A percentile compares a stretch with the other conserved stretches of the same genome.
Conservation (phyloP, 1,140 invertebrate species). For the Euglossa dilemma region DNA sequence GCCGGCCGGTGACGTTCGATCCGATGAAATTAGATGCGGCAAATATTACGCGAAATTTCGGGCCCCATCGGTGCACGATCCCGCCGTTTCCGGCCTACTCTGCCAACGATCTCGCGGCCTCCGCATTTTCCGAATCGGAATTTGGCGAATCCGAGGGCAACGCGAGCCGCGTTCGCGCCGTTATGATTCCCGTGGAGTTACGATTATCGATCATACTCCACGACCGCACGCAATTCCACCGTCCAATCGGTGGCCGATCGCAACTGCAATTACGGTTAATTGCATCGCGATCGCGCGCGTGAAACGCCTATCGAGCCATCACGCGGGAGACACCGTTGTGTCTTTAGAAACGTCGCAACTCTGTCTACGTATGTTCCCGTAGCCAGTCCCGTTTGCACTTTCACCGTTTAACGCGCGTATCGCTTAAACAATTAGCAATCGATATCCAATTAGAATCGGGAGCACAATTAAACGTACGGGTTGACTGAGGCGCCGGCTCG, state of each 20-base stretch:
- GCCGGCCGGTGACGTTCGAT: conserved; percentile 33
- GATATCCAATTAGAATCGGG: conserved; percentile 18
- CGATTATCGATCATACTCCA: not conserved
- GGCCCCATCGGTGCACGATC: not conserved
- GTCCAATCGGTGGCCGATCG: not conserved
- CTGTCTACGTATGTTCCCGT: not conserved
- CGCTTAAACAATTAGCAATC: conserved; percentile 31
- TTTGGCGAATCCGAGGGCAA: no score
- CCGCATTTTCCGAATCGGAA: not conserved
- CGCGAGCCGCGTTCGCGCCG: not conserved
- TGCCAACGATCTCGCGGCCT: not conserved
- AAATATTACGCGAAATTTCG: conserved; percentile 12
- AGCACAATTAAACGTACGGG: conserved; percentile 5
- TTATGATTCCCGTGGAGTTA: not conserved
- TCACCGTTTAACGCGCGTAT: not conserved
- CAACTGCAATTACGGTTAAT: not conserved
- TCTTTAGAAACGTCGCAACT: conserved; percentile 24
- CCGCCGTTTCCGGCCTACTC: no score
- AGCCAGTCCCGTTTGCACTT: not conserved
- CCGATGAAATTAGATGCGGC: conserved; percentile 42
- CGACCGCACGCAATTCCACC: not conserved
- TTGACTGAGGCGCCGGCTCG: not conserved
- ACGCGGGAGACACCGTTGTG: not conserved
- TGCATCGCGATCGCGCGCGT: not conserved
- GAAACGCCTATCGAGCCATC: not conserved